Evolutionary conservation across 2,113 vertebrate species (phyloP), one percentile per base, ranked within the genome.

Genomic region (Pollimyrus isidori): DNA sequence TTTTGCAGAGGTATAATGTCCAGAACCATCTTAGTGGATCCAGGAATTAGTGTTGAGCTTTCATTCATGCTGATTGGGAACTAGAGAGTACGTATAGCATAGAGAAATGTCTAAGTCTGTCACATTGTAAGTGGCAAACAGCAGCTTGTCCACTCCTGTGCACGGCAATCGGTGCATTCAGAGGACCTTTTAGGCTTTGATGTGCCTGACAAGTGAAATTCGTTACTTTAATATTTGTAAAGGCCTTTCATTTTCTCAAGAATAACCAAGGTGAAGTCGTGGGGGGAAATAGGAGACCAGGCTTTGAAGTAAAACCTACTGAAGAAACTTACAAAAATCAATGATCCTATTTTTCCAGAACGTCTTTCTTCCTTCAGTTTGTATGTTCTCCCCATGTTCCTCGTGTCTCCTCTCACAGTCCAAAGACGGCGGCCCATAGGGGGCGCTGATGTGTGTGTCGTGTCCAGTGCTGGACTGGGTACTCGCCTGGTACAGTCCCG

Each of bases 121-220:
- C 48, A 2, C 87, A 30, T 2, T 73, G 3, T 9, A 76, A 73
- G 26, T n/a, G 15, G 15, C 15, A 76, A 39, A 26, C 39, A 62
- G 10, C 87, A 73, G 23, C 23, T 39, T 82, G 76, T 9, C 58
- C 39, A n/a, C 45, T 23, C 11, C 53, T 62, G 35, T 9, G 26
- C 45, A 42, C 15, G 10, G 23, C 46, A 49, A 4, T 23, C 4
- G 0, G 83, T 85, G 4, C 30, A 30, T 26, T n/a, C 49, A 88
- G 58, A 35, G 53, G 48, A 30, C 85, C 35, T 90, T 90, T 85
- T 85, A 89, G 52, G 39, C 17, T 86, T 26, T 53, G 48, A 86
- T 53, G 84, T 53, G n/a, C 48, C 23, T 86, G 84, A 86, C 49
- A 86, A 53, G 84, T 86, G 49, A 53, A 35, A 52, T 35, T 17